These are phyloP conservation scores for Hofmannophila pseudospretella DNA, from an alignment of 2,888 invertebrate species.

Conservation along the genomic window DNA sequence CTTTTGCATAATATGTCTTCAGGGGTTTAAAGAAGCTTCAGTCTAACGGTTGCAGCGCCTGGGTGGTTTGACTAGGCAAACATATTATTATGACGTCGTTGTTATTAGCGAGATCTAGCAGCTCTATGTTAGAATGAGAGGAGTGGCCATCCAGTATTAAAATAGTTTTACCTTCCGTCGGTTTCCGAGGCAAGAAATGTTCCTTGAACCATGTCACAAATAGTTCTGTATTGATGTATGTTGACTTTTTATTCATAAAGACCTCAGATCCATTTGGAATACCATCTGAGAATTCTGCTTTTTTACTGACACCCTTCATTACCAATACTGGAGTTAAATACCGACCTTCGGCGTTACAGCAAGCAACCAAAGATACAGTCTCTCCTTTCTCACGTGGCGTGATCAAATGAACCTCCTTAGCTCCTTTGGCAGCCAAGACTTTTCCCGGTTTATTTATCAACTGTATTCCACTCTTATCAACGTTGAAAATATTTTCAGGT, in stretches of 20 bases:
- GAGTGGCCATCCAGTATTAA: too few species aligned
- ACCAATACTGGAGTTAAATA: conserved; percentile 4
- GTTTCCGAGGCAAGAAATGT: conserved; percentile 21
- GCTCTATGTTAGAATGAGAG: too few species aligned
- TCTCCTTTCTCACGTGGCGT: conserved; percentile 10
- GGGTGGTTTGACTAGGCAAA: too few species aligned
- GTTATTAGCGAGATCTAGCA: too few species aligned
- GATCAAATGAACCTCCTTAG: conserved; percentile 13
- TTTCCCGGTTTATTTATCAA: conserved; percentile 17
- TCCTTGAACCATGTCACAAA: conserved; percentile 18
- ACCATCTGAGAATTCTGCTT: conserved; percentile 13
- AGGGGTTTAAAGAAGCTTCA: too few species aligned
- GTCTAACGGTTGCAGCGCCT: too few species aligned
- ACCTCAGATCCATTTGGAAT: conserved; percentile 15
- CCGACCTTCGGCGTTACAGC: conserved; percentile 6
- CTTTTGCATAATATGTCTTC: too few species aligned
- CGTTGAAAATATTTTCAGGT: conserved; percentile 5
- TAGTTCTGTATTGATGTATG: conserved; percentile 14
- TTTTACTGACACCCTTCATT: conserved; percentile 11
- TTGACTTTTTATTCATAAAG: conserved; percentile 10
- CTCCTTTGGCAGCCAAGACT: conserved; percentile 22
- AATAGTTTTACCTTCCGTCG: too few species aligned
- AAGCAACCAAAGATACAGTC: conserved; percentile 4
- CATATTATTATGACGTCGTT: too few species aligned
- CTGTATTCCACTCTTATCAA: conserved; percentile 7